These are phyloP conservation scores for Drosophila kikkawai DNA, from an alignment of 1,140 invertebrate genomes.

Conservation along the genomic window DNA sequence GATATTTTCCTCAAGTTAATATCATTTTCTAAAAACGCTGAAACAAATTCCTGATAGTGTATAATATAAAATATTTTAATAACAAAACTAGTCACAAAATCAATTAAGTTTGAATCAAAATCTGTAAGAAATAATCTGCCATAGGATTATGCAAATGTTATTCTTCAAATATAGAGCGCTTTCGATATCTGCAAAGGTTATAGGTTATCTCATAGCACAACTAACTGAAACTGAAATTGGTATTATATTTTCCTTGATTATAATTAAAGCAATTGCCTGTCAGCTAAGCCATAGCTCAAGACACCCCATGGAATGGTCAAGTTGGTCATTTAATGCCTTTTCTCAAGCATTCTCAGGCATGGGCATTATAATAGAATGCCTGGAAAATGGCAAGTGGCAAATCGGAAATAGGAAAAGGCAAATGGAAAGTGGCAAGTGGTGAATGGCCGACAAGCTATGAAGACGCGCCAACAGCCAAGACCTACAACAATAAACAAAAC, in stretches of 20 bases:
- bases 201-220: neutral
- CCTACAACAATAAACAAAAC: constrained; percentile 60
- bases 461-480: constrained; percentile 46
- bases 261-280: constrained; percentile 1
- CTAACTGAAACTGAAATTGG: neutral
- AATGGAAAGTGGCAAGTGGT: constrained; percentile 25
- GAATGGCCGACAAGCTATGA: constrained; percentile 46
- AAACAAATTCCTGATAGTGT: too few species aligned
- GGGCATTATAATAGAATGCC: constrained; percentile 26
- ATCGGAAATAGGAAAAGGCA: neutral
- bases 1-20: too few species aligned
- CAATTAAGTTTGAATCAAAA: too few species aligned
- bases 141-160: neutral
- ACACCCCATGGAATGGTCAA: constrained; percentile 30
- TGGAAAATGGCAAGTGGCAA: constrained; percentile 28
- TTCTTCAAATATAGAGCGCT: neutral
- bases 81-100: too few species aligned
- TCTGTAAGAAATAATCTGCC: neutral
- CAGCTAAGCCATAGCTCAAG: constrained; percentile 42
- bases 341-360: constrained; percentile 52
- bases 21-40: too few species aligned
- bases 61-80: too few species aligned
- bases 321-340: constrained; percentile 56
- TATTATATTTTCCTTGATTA: neutral
- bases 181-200: neutral